Base-by-base conservation (phyloP, 2,113 vertebrate species). In the Dicentrarchus labrax region DNA sequence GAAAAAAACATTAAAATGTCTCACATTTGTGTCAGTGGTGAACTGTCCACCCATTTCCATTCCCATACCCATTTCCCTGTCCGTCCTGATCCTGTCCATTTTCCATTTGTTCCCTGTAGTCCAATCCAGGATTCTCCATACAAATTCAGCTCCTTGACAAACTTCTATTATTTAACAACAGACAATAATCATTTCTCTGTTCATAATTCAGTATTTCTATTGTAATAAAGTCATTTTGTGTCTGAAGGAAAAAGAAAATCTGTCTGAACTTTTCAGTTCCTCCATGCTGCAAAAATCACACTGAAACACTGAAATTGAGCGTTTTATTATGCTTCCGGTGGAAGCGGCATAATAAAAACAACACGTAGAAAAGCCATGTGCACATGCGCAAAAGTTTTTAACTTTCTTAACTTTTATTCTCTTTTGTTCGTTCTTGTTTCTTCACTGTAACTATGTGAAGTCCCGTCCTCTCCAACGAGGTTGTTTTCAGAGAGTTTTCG, bases 31-130 rank as follows among this genome's bases (percentile, higher is more conserved):
- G 65, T 69, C 65, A 69, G 43, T 2, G 5, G 3, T 50, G 76
- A 69, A 50, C 43, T 2, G 5, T 79, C 76, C 56, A 79, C 66
- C 76, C 76, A 78, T 38, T 48, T 0, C 75, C 62, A 24, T 38
- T 48, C 0, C 75, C 62, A 24, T 3, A 3, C 0, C 38, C 1
- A 0, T n/a, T n/a, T n/a, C n/a, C n/a, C n/a, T n/a, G n/a, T n/a
- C n/a, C n/a, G n/a, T 13, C 6, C 4, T 5, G 1, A 9, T 1
- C 0, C 0, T 3, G 2, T 30, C 5, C 0, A 2, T 13, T 0
- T 4, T 3, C n/a, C n/a, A n/a, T n/a, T n/a, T n/a, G n/a, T n/a
- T n/a, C 7, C 0, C 2, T 0, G 0, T 9, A 78, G 47, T 30
- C 76, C 76, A 11, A 79, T 79, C 76, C 76, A 79, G 67, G 45